Percentiles rank a stretch among this genome's conserved stretches.
These are phyloP conservation scores for Eclectus roratus DNA, from an alignment of 2,113 vertebrate genomes.

Conservation along the genomic window DNA sequence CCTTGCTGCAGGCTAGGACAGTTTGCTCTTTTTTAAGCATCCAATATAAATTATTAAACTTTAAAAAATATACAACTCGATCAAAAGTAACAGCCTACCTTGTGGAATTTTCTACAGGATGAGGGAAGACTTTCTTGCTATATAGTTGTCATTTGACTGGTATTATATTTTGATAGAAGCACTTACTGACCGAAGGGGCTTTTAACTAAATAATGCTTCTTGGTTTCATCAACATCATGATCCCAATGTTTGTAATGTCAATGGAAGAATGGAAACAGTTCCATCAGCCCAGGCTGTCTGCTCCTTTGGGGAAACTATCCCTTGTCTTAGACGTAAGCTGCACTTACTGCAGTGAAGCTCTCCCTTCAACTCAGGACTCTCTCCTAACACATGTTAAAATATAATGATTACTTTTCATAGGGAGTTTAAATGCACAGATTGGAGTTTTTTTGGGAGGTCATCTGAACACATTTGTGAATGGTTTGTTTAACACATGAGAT, in stretches of 20 bases:
- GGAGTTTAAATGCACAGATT: not conserved
- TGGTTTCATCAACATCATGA: not conserved
- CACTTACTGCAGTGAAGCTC: not conserved
- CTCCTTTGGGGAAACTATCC: not conserved
- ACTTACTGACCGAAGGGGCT: not conserved
- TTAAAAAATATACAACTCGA: not conserved
- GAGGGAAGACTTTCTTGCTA: not conserved
- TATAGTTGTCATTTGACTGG: not conserved
- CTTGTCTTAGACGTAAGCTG: not conserved
- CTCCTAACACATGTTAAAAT: not conserved
- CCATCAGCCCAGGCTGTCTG: not conserved
- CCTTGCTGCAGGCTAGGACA: slow-evolving; percentile 28
- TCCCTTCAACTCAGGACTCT: not conserved
- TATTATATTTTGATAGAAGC: not conserved
- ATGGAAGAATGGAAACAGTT: not conserved
- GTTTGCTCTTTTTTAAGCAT: not conserved
- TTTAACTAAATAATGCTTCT: not conserved
- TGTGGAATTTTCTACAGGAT: not conserved
- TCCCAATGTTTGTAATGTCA: not conserved
- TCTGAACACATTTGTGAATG: not conserved
- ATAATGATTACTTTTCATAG: not conserved
- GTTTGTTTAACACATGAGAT: not conserved
- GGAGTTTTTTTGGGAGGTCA: not conserved
- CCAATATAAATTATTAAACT: slow-evolving; percentile 38
- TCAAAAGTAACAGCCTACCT: not conserved